Conservation (phyloP, 2,888 invertebrate species). For the Sarcophaga carnaria region DNA sequence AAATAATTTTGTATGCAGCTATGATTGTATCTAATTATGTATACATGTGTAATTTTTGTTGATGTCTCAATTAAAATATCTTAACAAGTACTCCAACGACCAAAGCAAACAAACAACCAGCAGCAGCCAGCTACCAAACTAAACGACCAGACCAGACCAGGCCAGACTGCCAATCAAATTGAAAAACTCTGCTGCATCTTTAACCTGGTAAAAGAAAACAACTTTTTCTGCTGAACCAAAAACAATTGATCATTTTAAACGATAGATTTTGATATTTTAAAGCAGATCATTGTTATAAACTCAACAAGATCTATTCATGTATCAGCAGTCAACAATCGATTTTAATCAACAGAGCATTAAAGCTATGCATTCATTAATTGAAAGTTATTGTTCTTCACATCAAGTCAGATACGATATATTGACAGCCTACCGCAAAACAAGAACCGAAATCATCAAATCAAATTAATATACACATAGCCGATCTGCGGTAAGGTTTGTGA, state of each 20-base stretch:
- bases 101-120: background rate
- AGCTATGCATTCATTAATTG: slow-evolving; percentile 2
- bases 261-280: slow-evolving; percentile 61
- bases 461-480: too few relatives aligned
- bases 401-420: too few relatives aligned
- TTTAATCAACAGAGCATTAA: slow-evolving; percentile 23
- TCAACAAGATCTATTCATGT: slow-evolving; percentile 59
- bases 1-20: background rate
- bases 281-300: slow-evolving; percentile 66
- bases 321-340: slow-evolving; percentile 42
- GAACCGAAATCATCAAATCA: too few relatives aligned
- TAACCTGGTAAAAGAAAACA: background rate
- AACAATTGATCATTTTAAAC: slow-evolving; percentile 67
- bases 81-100: slow-evolving; percentile 52
- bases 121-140: background rate
- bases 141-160: slow-evolving; percentile 9
- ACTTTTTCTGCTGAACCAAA: slow-evolving; percentile 58
- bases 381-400: too few relatives aligned
- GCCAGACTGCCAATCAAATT: slow-evolving; percentile 57
- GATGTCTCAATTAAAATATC: slow-evolving; percentile 70
- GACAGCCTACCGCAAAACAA: too few relatives aligned
- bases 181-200: background rate
- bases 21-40: slow-evolving; percentile 57
- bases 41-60: slow-evolving; percentile 69
- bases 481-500: too few relatives aligned